Evolutionary conservation across 1,140 invertebrate species (phyloP).

Genomic region (Chironomus striatipennis): DNA sequence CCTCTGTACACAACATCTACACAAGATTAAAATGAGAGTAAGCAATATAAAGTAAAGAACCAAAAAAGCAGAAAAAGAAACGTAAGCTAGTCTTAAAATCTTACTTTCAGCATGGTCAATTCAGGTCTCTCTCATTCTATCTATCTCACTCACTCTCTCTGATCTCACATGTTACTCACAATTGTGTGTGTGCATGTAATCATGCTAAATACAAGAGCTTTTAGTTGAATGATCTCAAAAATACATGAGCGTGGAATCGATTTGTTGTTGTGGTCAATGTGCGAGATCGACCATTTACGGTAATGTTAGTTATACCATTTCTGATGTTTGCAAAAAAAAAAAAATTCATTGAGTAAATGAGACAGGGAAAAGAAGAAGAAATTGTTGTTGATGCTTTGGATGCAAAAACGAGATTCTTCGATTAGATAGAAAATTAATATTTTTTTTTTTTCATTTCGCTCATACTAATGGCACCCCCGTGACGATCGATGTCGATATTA

Average conservation of each 20-base stretch:
- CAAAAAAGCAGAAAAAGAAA: background rate
- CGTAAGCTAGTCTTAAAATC: constrained; percentile 3
- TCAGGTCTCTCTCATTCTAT: background rate
- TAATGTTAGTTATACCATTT: constrained; percentile 14
- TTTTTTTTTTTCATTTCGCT: too few species aligned
- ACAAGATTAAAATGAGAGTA: constrained; percentile 1
- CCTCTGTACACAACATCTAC: background rate
- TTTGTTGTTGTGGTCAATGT: constrained; percentile 6
- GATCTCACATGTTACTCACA: background rate
- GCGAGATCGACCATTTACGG: constrained; percentile 11
- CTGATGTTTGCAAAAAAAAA: background rate
- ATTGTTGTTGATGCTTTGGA: background rate
- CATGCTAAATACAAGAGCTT: background rate
- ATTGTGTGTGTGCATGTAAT: background rate
- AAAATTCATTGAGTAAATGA: background rate
- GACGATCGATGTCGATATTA: background rate
- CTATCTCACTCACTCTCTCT: background rate
- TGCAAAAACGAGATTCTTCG: background rate
- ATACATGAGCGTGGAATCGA: background rate
- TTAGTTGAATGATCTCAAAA: background rate
- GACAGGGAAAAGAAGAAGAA: background rate
- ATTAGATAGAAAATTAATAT: too few species aligned
- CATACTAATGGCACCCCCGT: background rate
- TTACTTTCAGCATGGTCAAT: constrained; percentile 13
- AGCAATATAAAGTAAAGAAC: background rate